phyloP scores from a whole-genome alignment of 2,113 vertebrate species.

The Channa argus region DNA sequence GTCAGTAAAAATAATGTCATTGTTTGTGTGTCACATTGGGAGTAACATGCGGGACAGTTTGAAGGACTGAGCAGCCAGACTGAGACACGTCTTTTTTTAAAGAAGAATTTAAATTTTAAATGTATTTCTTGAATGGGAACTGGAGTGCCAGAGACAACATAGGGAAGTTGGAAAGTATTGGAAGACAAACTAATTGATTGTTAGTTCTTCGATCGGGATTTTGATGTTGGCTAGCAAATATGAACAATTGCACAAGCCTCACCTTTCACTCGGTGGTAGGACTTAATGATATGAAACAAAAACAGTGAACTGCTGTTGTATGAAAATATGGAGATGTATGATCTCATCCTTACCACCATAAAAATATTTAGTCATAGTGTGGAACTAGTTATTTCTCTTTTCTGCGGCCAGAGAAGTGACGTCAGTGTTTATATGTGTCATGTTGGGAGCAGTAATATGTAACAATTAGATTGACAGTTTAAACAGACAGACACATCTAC shows the following conservation, averaged over 20 bases:
- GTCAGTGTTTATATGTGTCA: conserved; percentile 1
- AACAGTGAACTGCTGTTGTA: background rate
- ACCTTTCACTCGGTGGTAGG: background rate
- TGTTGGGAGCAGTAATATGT: too few relatives aligned
- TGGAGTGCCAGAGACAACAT: background rate
- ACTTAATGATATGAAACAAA: background rate
- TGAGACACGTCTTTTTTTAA: too few relatives aligned
- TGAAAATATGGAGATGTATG: background rate
- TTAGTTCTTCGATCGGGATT: background rate
- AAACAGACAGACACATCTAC: background rate
- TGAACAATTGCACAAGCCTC: background rate
- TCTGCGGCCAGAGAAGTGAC: background rate
- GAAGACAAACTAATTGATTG: background rate
- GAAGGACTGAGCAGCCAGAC: too few relatives aligned
- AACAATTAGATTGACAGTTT: background rate
- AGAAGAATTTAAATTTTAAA: too few relatives aligned
- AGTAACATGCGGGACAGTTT: too few relatives aligned
- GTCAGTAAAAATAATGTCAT: too few relatives aligned
- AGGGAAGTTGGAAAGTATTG: conserved; percentile 62
- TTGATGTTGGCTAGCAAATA: background rate
- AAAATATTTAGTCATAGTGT: background rate
- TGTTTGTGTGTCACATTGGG: too few relatives aligned
- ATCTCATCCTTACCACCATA: background rate
- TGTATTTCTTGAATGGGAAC: conserved; percentile 24
- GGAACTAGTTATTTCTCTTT: conserved; percentile 38